These are phyloP conservation scores for Petrolisthes cinctipes DNA, from an alignment of 2,888 invertebrate species.

Conservation along the genomic window DNA sequence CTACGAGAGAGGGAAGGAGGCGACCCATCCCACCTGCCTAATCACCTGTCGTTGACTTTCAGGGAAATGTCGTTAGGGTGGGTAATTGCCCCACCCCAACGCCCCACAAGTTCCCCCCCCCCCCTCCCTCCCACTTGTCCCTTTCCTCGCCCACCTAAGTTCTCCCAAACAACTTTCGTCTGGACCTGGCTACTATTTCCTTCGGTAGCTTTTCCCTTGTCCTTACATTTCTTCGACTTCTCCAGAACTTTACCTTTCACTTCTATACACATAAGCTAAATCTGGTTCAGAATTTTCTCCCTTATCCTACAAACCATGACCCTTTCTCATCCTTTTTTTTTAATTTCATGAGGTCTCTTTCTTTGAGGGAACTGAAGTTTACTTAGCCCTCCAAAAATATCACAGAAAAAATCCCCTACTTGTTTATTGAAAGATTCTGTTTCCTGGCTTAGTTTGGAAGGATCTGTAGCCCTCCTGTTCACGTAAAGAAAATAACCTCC, in stretches of 20 bases:
- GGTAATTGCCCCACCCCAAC: constrained; percentile 6
- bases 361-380: background rate
- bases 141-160: background rate
- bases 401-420: too few species aligned
- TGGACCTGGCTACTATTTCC: background rate
- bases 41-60: constrained; percentile 47
- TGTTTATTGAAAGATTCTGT: too few species aligned
- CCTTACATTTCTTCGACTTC: background rate
- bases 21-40: constrained; percentile 10
- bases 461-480: too few species aligned
- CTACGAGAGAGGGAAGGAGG: background rate
- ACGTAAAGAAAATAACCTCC: too few species aligned
- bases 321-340: background rate
- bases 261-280: background rate
- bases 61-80: constrained; percentile 38
- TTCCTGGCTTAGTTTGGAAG: too few species aligned
- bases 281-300: background rate
- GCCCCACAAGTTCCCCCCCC: constrained; percentile 4
- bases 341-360: background rate
- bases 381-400: too few species aligned
- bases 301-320: too few species aligned
- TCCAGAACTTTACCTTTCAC: background rate
- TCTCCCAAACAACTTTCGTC: background rate
- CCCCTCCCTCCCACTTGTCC: constrained; percentile 19
- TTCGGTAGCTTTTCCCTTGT: background rate